Conservation (phyloP, 2,888 invertebrate genomes). For the Eupithecia subfuscata region DNA sequence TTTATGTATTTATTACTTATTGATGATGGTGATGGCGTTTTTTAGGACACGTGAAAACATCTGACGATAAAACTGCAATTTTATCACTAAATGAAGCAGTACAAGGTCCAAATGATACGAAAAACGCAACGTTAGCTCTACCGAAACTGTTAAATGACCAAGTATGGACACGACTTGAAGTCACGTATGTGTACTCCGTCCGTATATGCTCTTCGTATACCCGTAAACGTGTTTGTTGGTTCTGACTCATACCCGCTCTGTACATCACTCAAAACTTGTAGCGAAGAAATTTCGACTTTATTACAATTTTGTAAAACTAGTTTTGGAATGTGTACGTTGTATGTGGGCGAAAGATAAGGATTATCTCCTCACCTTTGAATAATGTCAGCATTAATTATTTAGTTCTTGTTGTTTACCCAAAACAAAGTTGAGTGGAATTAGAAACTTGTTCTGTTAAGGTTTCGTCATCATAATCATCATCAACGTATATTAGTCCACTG, state of each 20-base stretch:
- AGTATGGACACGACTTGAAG: conserved; percentile 62
- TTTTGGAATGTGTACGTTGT: conserved; percentile 38
- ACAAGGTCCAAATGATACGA: conserved; percentile 18
- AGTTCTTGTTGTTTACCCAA: conserved; percentile 31
- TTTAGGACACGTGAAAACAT: neutral
- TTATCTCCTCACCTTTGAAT: conserved; percentile 51
- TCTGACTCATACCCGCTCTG: conserved; percentile 63
- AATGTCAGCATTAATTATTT: conserved; percentile 42
- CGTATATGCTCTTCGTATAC: conserved; percentile 55
- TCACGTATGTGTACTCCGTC: conserved; percentile 59
- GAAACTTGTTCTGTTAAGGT: conserved; percentile 10
- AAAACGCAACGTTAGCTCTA: conserved; percentile 50
- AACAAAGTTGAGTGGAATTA: conserved; percentile 21
- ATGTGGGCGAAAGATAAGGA: conserved; percentile 72
- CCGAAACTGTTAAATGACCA: conserved; percentile 64
- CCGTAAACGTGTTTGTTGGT: conserved; percentile 58
- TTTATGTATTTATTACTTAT: too few species aligned
- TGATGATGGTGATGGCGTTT: neutral
- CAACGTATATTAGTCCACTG: too few species aligned
- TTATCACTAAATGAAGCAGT: conserved; percentile 3
- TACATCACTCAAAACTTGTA: conserved; percentile 34
- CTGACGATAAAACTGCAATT: neutral
- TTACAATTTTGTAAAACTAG: conserved; percentile 41
- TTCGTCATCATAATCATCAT: too few species aligned
- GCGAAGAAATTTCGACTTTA: conserved; percentile 53